These are phyloP conservation scores for Spea multiplicata DNA, from an alignment of 2,113 vertebrate genomes.

Conservation along the genomic window DNA sequence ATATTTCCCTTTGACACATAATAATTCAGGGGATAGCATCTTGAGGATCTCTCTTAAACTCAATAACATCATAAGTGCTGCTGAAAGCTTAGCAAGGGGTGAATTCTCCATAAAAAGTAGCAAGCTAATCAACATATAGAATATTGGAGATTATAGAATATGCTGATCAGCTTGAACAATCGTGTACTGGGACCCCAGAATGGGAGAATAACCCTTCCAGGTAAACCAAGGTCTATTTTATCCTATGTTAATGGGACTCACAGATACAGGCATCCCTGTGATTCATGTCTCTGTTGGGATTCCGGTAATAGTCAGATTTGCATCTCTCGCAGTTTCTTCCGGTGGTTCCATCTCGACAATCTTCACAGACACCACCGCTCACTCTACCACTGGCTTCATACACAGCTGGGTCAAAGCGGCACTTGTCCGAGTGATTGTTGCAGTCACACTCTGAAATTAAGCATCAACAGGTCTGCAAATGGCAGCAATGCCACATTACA, in stretches of 20 bases:
- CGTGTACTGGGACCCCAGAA: too few relatives aligned
- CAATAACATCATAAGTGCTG: too few relatives aligned
- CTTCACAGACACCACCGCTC: slow-evolving; percentile 86
- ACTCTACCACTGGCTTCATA: slow-evolving; percentile 70
- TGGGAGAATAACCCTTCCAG: too few relatives aligned
- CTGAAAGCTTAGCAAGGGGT: too few relatives aligned
- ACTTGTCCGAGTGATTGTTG: slow-evolving; percentile 82
- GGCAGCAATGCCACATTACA: neutral
- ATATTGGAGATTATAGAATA: too few relatives aligned
- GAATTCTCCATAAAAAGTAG: too few relatives aligned
- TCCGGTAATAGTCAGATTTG: slow-evolving; percentile 74
- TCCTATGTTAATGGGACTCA: slow-evolving; percentile 62
- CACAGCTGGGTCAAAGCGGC: slow-evolving; percentile 74
- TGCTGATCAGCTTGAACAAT: too few relatives aligned
- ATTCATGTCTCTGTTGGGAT: slow-evolving; percentile 65
- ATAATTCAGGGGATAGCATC: too few relatives aligned
- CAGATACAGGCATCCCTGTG: slow-evolving; percentile 82
- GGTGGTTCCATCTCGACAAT: slow-evolving; percentile 82
- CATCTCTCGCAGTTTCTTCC: slow-evolving; percentile 85
- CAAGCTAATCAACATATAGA: too few relatives aligned
- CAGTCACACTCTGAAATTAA: slow-evolving; percentile 79
- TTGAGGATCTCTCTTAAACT: too few relatives aligned
- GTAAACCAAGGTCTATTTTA: neutral
- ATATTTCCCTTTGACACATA: too few relatives aligned
- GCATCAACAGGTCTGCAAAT: too few relatives aligned